A percentile compares a stretch with the other conserved stretches of the same genome.
Conservation (phyloP, 2,888 invertebrate species). For the Unio delphinus region DNA sequence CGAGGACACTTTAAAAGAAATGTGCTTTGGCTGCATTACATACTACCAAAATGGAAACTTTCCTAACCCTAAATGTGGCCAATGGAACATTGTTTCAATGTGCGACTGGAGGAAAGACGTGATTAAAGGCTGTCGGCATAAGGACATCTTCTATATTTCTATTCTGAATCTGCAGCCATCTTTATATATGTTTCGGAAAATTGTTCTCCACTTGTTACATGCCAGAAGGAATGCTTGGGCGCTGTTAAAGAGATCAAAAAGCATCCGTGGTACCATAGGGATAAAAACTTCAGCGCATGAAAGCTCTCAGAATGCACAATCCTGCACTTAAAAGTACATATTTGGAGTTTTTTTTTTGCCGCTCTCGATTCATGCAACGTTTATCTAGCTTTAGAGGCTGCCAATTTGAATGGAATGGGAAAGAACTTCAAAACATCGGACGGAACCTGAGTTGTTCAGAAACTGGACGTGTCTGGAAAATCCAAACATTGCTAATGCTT, state of each 20-base stretch:
- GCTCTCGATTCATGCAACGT: slow-evolving; percentile 3
- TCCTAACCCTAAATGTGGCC: slow-evolving; percentile 1
- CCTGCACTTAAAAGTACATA: not conserved
- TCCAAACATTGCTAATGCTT: no score
- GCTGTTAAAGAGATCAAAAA: slow-evolving; percentile 2
- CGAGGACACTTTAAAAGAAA: slow-evolving; percentile 24
- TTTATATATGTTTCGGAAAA: slow-evolving; percentile 2
- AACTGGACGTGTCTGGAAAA: no score
- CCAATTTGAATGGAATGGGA: no score
- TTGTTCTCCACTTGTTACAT: not conserved
- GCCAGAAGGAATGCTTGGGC: slow-evolving; percentile 10
- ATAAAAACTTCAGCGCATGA: slow-evolving; percentile 8
- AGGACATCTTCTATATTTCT: no score
- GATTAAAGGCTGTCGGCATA: no score
- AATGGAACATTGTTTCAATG: slow-evolving; percentile 4
- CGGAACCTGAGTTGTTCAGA: no score
- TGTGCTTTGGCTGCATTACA: slow-evolving; percentile 15
- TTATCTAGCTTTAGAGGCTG: slow-evolving; percentile 4
- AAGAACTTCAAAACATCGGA: no score
- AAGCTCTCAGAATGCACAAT: not conserved
- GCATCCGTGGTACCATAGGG: slow-evolving; percentile 14
- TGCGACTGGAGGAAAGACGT: not conserved
- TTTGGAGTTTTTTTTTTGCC: not conserved
- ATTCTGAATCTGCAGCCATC: slow-evolving; percentile 6
- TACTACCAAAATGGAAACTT: slow-evolving; percentile 9